A percentile compares a stretch with the other conserved stretches of the same genome.
Conservation (phyloP, 2,888 invertebrate genomes). For the Microctonus hyperodae region DNA sequence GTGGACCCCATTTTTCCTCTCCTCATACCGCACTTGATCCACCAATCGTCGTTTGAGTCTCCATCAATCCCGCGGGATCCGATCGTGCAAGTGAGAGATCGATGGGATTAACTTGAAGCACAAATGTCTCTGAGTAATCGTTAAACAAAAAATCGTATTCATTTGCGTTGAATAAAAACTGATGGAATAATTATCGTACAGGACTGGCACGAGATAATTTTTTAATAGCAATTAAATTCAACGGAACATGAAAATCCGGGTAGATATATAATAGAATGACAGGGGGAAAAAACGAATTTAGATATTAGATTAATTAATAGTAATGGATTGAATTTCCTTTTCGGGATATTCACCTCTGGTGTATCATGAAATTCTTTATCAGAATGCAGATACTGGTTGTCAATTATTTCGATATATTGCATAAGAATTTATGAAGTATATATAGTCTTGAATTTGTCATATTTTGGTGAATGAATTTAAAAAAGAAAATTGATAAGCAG, state of each 20-base stretch:
- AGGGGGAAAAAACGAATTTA: not conserved
- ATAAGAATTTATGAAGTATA: conserved; percentile 18
- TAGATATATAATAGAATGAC: not conserved
- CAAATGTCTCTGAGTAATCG: not conserved
- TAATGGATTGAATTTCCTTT: conserved; percentile 21
- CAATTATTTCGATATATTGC: conserved; percentile 26
- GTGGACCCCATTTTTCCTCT: conserved; percentile 11
- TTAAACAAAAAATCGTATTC: not conserved
- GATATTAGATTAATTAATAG: conserved; percentile 6
- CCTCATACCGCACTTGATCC: conserved; percentile 54
- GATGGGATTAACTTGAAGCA: conserved; percentile 26
- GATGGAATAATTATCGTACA: not conserved
- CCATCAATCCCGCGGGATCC: conserved; percentile 25
- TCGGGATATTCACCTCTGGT: conserved; percentile 14
- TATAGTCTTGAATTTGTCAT: no score
- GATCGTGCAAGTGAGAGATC: conserved; percentile 31
- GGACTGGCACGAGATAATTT: not conserved
- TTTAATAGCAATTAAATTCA: not conserved
- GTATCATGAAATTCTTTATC: conserved; percentile 26
- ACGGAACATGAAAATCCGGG: not conserved
- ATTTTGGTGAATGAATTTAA: no score
- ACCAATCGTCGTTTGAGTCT: conserved; percentile 19
- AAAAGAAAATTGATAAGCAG: not conserved
- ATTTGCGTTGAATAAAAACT: not conserved
- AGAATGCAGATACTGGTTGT: conserved; percentile 12